Conservation (phyloP, 2,888 invertebrate genomes). For the Sepiola atlantica region DNA sequence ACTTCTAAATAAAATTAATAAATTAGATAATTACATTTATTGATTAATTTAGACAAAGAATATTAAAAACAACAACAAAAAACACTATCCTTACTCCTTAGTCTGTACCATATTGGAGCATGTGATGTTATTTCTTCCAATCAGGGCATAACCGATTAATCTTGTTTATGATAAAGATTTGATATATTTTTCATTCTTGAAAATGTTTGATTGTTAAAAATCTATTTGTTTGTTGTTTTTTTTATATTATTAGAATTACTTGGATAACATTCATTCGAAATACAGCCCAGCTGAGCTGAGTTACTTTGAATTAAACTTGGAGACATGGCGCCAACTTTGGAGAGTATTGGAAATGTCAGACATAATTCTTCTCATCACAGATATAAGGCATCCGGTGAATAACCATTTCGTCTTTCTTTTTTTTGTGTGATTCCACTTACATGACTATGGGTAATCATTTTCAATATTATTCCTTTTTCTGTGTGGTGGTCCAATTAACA, state of each 20-base stretch:
- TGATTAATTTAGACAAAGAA: background rate
- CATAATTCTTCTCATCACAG: slow-evolving; percentile 88
- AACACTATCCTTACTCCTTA: too few relatives aligned
- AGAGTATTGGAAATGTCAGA: slow-evolving; percentile 95
- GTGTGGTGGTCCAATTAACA: too few relatives aligned
- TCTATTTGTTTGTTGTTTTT: background rate
- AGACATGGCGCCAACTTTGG: slow-evolving; percentile 98
- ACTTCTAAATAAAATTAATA: too few relatives aligned
- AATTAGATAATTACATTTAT: too few relatives aligned
- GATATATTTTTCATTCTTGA: background rate
- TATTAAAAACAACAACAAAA: background rate
- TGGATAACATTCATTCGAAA: slow-evolving; percentile 81
- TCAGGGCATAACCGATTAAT: background rate
- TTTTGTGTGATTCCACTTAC: background rate
- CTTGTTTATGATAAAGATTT: background rate
- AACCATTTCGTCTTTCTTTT: background rate
- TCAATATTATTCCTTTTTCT: background rate
- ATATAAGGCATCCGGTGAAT: slow-evolving; percentile 79
- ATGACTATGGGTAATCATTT: background rate
- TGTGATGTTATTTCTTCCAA: background rate
- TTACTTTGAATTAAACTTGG: slow-evolving; percentile 93
- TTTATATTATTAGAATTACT: slow-evolving; percentile 81
- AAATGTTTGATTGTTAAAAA: too few relatives aligned
- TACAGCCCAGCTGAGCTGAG: slow-evolving; percentile 82
- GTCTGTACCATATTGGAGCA: background rate